Evolutionary conservation across 2,113 vertebrate species (phyloP).

Genomic region (Hiodon tergisus): DNA sequence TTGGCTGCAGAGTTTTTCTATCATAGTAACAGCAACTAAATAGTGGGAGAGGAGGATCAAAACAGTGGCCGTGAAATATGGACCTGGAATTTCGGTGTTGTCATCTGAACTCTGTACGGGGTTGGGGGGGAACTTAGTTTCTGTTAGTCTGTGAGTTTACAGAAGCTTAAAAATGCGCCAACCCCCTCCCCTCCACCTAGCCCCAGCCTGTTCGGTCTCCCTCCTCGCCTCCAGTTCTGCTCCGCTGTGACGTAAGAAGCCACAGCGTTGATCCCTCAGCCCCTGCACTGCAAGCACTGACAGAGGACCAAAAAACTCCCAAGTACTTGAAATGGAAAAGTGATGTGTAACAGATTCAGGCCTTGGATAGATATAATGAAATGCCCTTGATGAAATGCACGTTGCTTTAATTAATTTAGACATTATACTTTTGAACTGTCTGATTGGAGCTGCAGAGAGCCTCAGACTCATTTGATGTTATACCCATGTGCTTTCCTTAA

Average conservation of each 20-base stretch:
- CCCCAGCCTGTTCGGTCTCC: neutral
- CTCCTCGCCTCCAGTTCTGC: neutral
- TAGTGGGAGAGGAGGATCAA: constrained; percentile 25
- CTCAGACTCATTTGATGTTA: no score
- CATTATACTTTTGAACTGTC: constrained; percentile 6
- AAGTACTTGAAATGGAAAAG: constrained; percentile 12
- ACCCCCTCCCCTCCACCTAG: neutral
- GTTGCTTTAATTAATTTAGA: constrained; percentile 1
- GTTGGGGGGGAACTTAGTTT: constrained; percentile 22
- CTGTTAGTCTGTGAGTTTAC: constrained; percentile 14
- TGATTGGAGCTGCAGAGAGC: neutral
- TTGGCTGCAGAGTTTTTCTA: constrained; percentile 29
- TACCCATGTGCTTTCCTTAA: no score
- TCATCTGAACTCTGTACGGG: constrained; percentile 26
- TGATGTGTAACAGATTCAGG: neutral
- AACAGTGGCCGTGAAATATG: constrained; percentile 34
- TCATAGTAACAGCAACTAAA: constrained; percentile 33
- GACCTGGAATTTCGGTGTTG: constrained; percentile 24
- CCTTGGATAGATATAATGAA: constrained; percentile 14
- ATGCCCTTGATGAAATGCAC: neutral
- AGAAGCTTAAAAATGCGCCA: constrained; percentile 14
- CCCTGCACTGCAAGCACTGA: constrained; percentile 21
- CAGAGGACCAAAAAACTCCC: constrained; percentile 8
- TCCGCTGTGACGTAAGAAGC: constrained; percentile 22
- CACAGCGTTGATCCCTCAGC: constrained; percentile 15